Conservation (phyloP, 2,797 vertebrate genomes). For the Microtus californicus region DNA sequence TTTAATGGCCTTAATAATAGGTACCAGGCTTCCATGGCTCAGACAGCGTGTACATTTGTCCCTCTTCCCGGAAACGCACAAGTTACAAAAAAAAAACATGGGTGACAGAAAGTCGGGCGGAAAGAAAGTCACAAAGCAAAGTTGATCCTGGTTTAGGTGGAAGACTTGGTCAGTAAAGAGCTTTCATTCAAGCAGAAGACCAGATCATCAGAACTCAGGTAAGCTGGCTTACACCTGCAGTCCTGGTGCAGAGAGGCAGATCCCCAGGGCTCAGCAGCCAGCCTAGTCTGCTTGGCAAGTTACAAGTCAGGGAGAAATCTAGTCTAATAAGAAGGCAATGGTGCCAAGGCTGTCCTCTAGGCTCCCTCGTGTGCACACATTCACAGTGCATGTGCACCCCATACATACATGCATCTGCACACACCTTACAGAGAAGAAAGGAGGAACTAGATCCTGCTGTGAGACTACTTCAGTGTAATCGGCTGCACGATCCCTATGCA, state of each 20-base stretch:
- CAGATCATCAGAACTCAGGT: background rate
- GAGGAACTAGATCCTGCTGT: background rate
- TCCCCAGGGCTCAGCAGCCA: background rate
- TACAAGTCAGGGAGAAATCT: background rate
- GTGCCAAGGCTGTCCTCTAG: background rate
- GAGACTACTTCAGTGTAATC: no score
- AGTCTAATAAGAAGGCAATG: no score
- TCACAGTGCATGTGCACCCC: background rate
- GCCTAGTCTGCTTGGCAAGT: background rate
- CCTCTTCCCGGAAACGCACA: background rate
- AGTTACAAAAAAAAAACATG: background rate
- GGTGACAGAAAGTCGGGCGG: background rate
- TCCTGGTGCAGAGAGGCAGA: background rate
- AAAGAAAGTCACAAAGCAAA: background rate
- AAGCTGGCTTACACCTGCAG: background rate
- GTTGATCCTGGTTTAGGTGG: accelerated
- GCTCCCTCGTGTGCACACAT: no score
- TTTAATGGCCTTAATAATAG: background rate
- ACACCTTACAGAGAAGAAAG: background rate
- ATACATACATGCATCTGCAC: background rate
- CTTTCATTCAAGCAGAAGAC: background rate
- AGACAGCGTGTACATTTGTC: accelerated
- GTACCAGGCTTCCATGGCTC: background rate
- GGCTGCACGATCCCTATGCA: background rate
- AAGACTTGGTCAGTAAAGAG: background rate